Conservation (phyloP, 1,140 invertebrate species). For the Heterodera schachtii region DNA sequence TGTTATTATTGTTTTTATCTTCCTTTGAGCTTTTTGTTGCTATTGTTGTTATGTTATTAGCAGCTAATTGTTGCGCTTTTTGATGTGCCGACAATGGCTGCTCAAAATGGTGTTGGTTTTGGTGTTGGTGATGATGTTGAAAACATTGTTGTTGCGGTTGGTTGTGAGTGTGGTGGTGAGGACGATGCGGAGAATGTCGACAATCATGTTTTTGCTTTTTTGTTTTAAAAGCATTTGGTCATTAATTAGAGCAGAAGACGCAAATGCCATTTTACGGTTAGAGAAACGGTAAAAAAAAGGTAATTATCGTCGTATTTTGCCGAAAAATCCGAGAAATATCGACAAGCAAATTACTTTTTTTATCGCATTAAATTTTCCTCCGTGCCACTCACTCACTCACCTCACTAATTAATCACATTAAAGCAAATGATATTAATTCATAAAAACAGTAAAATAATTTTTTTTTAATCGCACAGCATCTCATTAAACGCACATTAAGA, state of each 20-base stretch:
- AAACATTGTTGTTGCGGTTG: not conserved
- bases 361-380: too few relatives aligned
- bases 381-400: too few relatives aligned
- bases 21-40: not conserved
- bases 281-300: too few relatives aligned
- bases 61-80: not conserved
- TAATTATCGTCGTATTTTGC: too few relatives aligned
- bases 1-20: not conserved
- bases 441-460: too few relatives aligned
- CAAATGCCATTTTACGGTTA: too few relatives aligned
- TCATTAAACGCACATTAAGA: too few relatives aligned
- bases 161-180: not conserved
- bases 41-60: not conserved
- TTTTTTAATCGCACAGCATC: too few relatives aligned
- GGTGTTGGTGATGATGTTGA: not conserved
- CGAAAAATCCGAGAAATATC: too few relatives aligned
- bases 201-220: not conserved
- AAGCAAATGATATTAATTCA: too few relatives aligned
- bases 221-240: not conserved
- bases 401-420: too few relatives aligned
- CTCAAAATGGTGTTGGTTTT: not conserved
- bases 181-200: not conserved
- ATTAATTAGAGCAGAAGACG: not conserved
- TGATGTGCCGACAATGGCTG: not conserved
- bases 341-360: too few relatives aligned